A percentile compares a stretch with the other conserved stretches of the same genome.
Conservation (phyloP, 2,888 invertebrate species). For the Cyclophora albipunctata region DNA sequence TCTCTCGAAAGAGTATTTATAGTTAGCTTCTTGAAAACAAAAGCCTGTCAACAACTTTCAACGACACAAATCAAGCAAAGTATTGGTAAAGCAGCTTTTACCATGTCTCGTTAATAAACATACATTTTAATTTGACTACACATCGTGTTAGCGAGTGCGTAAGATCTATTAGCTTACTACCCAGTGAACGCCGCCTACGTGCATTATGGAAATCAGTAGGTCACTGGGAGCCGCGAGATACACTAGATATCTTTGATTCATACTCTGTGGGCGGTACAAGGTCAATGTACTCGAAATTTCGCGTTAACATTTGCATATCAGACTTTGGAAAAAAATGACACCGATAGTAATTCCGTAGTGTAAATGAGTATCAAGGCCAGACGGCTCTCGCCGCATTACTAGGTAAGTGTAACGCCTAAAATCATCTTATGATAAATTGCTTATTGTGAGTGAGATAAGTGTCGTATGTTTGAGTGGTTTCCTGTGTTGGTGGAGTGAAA, state of each 20-base stretch:
- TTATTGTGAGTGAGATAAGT: conserved; percentile 70
- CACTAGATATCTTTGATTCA: conserved; percentile 61
- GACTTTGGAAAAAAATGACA: conserved; percentile 65
- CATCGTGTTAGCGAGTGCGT: conserved; percentile 24
- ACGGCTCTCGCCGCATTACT: conserved; percentile 64
- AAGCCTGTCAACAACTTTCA: background rate
- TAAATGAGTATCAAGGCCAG: conserved; percentile 71
- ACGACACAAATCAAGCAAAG: no score
- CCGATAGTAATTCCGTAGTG: conserved; percentile 52
- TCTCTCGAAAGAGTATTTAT: no score
- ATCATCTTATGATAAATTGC: conserved; percentile 70
- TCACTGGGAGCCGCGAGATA: conserved; percentile 60
- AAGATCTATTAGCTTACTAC: conserved; percentile 27
- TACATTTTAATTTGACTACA: conserved; percentile 21
- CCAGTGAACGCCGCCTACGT: conserved; percentile 44
- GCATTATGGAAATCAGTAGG: conserved; percentile 68
- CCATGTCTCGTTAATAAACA: conserved; percentile 19
- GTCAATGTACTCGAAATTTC: conserved; percentile 68
- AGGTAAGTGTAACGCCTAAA: conserved; percentile 72
- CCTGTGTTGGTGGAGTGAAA: conserved; percentile 66
- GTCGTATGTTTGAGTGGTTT: conserved; percentile 63
- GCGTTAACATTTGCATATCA: conserved; percentile 71
- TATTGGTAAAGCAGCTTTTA: conserved; percentile 12
- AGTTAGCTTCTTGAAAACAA: background rate
- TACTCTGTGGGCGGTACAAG: conserved; percentile 62